Base-by-base conservation (phyloP, 2,888 invertebrate genomes). In the Cerceris rybyensis region DNA sequence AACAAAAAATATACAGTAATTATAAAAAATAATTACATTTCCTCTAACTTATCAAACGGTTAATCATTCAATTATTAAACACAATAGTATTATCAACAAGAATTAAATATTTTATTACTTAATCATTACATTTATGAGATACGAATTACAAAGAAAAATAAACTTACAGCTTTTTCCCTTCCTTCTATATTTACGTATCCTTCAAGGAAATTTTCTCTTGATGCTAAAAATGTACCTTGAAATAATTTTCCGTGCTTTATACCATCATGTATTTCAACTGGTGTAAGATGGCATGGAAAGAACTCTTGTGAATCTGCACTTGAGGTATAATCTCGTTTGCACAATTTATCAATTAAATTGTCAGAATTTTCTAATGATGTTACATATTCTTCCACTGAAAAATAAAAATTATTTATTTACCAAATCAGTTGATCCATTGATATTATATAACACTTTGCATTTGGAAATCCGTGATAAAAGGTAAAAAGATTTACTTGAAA, bases 161-260 rank as follows among this genome's bases (percentile, higher is more conserved):
- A 4, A 93, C 94, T 94, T 93, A 98, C 97, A 90, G 95, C 94
- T 92, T 96, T 96, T 46, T 98, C 97, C 90, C 94, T 95, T 13
- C 95, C 95, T 88, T 96, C 97, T 1, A 98, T 95, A 91, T 95
- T 96, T 8, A 98, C 97, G 78, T 94, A 95, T 9, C 98, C 99
- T 93, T 99, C 99, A 13, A 98, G 93, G 90, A 97, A 99, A 92
- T 99, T 99, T 88, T 98, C 98, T 66, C 97, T 94, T 0, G 98
- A 98, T 0, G 98, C 97, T 89, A 95, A 94, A 89, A 97, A 97
- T 0, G 96, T 95, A 0, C 98, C 98, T 90, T 97, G 98, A 54
- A 96, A 91, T 6, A 97, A 93, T 82, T 94, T 95, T 0, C 97
- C 97, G 78, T 94, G 94, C 88, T 96, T 96, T 57, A 99, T 95